Conservation (phyloP, 2,888 invertebrate genomes). For the Monopis laevigella region DNA sequence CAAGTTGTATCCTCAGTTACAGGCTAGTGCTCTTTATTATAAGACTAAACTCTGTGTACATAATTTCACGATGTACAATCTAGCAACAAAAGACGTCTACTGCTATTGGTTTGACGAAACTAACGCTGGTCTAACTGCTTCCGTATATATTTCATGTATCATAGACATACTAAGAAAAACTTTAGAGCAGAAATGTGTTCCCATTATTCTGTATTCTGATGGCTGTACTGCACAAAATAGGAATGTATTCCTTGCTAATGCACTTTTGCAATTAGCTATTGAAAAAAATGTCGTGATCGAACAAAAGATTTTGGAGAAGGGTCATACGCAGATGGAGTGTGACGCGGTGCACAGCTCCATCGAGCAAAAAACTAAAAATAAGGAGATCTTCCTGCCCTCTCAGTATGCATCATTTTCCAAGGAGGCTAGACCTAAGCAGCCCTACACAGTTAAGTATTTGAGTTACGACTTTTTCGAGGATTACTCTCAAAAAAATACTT, state of each 20-base stretch:
- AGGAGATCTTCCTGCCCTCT: conserved; percentile 20
- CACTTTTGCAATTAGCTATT: conserved; percentile 9
- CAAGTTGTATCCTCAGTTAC: conserved; percentile 21
- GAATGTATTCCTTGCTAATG: conserved; percentile 12
- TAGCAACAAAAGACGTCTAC: conserved; percentile 19
- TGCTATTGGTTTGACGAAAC: conserved; percentile 20
- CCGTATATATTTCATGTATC: conserved; percentile 17
- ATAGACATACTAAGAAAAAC: conserved; percentile 11
- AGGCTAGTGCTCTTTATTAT: conserved; percentile 21
- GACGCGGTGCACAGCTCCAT: conserved; percentile 28
- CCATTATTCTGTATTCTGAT: conserved; percentile 8
- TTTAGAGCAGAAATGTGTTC: conserved; percentile 7
- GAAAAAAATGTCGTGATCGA: conserved; percentile 12
- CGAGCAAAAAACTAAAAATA: conserved; percentile 24
- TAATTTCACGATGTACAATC: conserved; percentile 20
- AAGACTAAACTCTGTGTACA: conserved; percentile 22
- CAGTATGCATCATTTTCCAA: conserved; percentile 21
- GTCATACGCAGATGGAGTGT: conserved; percentile 16
- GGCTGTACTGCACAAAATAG: conserved; percentile 13
- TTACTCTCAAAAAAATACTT: conserved; percentile 12
- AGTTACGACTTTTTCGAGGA: conserved; percentile 15
- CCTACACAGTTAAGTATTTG: conserved; percentile 14
- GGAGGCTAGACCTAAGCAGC: conserved; percentile 15
- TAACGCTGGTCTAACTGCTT: conserved; percentile 14
- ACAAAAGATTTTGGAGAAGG: conserved; percentile 15